phyloP scores from a whole-genome alignment of 2,113 vertebrate species.

The Myotis davidii region DNA sequence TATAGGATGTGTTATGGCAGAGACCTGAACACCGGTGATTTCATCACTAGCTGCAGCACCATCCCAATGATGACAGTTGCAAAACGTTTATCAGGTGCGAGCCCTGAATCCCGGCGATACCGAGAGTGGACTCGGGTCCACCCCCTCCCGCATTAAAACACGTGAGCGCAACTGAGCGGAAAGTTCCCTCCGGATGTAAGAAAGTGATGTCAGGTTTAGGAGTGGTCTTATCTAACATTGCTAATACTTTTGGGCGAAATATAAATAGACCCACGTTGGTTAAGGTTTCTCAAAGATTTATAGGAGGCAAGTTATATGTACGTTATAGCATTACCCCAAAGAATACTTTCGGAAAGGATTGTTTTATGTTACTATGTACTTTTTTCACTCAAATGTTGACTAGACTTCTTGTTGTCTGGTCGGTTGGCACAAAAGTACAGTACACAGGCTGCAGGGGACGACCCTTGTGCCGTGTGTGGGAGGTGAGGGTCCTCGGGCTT shows the following conservation, averaged over 20 bases:
- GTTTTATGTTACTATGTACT: constrained; percentile 20
- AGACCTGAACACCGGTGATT: constrained; percentile 88
- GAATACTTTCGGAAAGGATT: constrained; percentile 71
- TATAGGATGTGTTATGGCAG: constrained; percentile 89
- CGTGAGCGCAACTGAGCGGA: background rate
- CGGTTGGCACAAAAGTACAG: no score
- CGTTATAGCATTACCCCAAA: constrained; percentile 48
- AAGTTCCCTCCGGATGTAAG: background rate
- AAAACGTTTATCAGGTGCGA: constrained; percentile 85
- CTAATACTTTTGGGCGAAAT: constrained; percentile 44
- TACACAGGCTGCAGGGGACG: background rate
- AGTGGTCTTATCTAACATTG: background rate
- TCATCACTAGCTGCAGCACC: constrained; percentile 86
- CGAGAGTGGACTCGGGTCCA: constrained; percentile 66
- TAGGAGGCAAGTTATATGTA: constrained; percentile 58
- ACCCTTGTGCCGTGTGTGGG: background rate
- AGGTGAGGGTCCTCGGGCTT: background rate
- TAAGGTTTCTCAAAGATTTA: constrained; percentile 60
- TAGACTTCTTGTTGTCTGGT: constrained; percentile 19
- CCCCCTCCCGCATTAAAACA: background rate
- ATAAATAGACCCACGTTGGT: background rate
- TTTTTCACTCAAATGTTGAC: constrained; percentile 45
- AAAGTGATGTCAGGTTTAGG: background rate
- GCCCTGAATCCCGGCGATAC: constrained; percentile 77
- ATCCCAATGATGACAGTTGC: constrained; percentile 89